A percentile compares a stretch with the other conserved stretches of the same genome.
Evolutionary conservation across 2,888 invertebrate species (phyloP).

Genomic region (Spodoptera picta): DNA sequence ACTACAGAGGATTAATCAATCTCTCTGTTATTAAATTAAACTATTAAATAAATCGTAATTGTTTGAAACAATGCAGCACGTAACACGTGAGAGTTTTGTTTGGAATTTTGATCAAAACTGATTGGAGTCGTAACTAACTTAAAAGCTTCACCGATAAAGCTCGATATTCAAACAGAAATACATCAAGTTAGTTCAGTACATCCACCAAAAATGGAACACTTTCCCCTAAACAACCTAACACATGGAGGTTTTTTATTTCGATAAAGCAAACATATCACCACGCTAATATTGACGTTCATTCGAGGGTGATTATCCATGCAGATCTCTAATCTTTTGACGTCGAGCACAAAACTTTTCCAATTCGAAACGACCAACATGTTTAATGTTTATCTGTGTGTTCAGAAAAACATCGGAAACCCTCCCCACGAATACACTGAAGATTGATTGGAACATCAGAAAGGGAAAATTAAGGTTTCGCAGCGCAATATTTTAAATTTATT

Average conservation of each 20-base stretch:
- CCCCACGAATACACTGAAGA: slow-evolving; percentile 64
- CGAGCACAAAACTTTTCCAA: slow-evolving; percentile 50
- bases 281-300: slow-evolving; percentile 27
- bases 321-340: slow-evolving; percentile 45
- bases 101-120: slow-evolving; percentile 5
- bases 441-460: slow-evolving; percentile 78
- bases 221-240: background rate
- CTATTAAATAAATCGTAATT: background rate
- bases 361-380: slow-evolving; percentile 49
- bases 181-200: background rate
- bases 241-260: slow-evolving; percentile 3
- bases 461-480: slow-evolving; percentile 80
- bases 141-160: slow-evolving; percentile 6
- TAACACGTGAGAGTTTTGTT: slow-evolving; percentile 15
- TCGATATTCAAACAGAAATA: slow-evolving; percentile 5
- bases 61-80: slow-evolving; percentile 16
- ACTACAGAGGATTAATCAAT: too few relatives aligned
- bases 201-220: background rate
- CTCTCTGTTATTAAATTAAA: background rate
- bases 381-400: slow-evolving; percentile 54
- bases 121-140: slow-evolving; percentile 3
- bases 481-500: slow-evolving; percentile 87
- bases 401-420: slow-evolving; percentile 48
- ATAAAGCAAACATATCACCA: slow-evolving; percentile 5
- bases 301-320: slow-evolving; percentile 46